Evolutionary conservation across 2,888 invertebrate species (phyloP).

Genomic region (Dinocampus coccinellae): DNA sequence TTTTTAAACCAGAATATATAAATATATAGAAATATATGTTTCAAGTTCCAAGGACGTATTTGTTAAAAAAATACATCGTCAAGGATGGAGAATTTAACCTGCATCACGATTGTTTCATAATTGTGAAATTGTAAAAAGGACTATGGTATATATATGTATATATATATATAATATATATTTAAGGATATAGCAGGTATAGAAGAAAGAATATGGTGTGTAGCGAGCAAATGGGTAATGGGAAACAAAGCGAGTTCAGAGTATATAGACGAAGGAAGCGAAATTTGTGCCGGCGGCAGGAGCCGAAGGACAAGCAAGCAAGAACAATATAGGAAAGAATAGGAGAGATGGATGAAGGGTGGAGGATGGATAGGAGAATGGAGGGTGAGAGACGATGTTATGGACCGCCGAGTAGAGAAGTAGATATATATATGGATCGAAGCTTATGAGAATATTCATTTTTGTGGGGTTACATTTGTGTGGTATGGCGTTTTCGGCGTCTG

Average conservation of each 20-base stretch:
- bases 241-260: neutral
- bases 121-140: constrained; percentile 11
- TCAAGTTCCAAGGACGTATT: neutral
- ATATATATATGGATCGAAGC: neutral
- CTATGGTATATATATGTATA: neutral
- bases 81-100: constrained; percentile 3
- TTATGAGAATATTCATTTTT: neutral
- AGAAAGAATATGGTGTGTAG: constrained; percentile 10
- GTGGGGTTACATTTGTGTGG: constrained; percentile 1
- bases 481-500: neutral
- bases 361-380: constrained; percentile 14
- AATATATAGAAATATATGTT: neutral
- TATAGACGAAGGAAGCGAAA: constrained; percentile 10
- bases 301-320: constrained; percentile 33
- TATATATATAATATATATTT: neutral
- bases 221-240: constrained; percentile 13
- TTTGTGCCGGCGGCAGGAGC: constrained; percentile 28
- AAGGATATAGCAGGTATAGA: neutral
- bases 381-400: constrained; percentile 2
- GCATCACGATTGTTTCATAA: constrained; percentile 29
- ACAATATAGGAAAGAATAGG: constrained; percentile 13
- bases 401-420: constrained; percentile 1
- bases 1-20: neutral
- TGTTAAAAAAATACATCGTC: neutral
- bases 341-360: constrained; percentile 14